Base-by-base conservation (phyloP, 1,140 invertebrate species). In the Polypedilum vanderplanki region DNA sequence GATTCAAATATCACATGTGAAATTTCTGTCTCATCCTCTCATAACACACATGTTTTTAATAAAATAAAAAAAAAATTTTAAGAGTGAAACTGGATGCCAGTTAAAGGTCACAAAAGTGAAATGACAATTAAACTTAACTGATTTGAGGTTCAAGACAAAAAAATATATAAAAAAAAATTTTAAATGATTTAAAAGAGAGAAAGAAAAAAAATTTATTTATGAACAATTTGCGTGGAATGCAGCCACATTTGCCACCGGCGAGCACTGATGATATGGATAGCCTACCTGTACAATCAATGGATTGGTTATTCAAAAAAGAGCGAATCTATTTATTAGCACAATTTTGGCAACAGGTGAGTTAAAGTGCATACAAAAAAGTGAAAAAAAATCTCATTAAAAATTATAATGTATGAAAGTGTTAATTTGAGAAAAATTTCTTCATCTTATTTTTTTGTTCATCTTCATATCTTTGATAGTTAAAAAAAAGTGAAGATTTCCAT, bases 231-330 rank as follows among this genome's bases (percentile, higher is more conserved):
- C 57, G 75, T 75, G 75, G 87, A 84, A 90, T 90, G 88, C 88
- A 89, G 87, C 88, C 88, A 80, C 88, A 88, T 85, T 81, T 82
- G 80, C 81, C 81, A 79, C 81, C 85, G 79, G 85, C 85, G 80
- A 89, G 88, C 84, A 87, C 87, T 81, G 86, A 87, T 84, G 90
- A 88, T 85, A 91, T 91, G 89, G 90, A 91, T 87, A 85, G 86
- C 83, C 88, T 89, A 84, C 87, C 88, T 85, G 91, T 93, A 88
- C 92, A 93, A 87, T 93, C 92, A 83, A 93, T 94, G 92, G 93
- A 95, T 87, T 94, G 93, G 93, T 89, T 95, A 84, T 93, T 94
- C 88, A 95, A 94, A 88, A 95, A 94, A 86, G 93, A 95, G 87
- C 88, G 91, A 85, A 93, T 94, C 85, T 94, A 93, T 87, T 87